phyloP scores from a whole-genome alignment of 2,113 vertebrate genomes.

The Myiagra hebetior region DNA sequence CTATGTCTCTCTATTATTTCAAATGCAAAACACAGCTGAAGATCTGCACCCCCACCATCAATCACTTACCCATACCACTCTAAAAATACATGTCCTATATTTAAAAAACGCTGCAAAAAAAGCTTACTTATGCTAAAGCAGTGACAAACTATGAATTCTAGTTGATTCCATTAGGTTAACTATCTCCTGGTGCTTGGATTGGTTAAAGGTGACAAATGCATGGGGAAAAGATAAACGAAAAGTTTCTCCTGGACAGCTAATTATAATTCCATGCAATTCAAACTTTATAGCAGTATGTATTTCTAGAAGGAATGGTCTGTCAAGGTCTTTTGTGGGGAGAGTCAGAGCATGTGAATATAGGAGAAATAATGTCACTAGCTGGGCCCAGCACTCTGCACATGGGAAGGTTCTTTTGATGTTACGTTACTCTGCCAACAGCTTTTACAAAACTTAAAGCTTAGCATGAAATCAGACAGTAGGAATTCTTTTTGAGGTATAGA shows the following conservation, averaged over 20 bases:
- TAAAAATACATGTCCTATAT: background rate
- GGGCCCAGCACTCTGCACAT: background rate
- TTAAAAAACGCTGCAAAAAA: background rate
- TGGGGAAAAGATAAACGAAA: accelerated
- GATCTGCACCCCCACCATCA: background rate
- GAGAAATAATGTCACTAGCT: background rate
- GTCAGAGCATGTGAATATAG: accelerated
- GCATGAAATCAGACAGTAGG: background rate
- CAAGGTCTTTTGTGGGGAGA: background rate
- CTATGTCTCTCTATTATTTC: background rate
- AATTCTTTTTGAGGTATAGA: background rate
- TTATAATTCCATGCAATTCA: background rate
- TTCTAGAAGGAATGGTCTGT: background rate
- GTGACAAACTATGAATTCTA: background rate
- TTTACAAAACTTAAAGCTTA: background rate
- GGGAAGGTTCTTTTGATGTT: background rate
- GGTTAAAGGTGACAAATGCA: background rate
- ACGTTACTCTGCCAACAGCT: background rate
- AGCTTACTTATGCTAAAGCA: background rate
- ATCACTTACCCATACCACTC: background rate
- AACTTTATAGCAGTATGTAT: background rate
- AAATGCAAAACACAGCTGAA: background rate
- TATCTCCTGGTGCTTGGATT: background rate
- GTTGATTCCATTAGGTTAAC: background rate
- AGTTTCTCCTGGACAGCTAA: background rate